Conservation (phyloP, 2,797 vertebrate genomes). For the Chromobotia macracanthus region DNA sequence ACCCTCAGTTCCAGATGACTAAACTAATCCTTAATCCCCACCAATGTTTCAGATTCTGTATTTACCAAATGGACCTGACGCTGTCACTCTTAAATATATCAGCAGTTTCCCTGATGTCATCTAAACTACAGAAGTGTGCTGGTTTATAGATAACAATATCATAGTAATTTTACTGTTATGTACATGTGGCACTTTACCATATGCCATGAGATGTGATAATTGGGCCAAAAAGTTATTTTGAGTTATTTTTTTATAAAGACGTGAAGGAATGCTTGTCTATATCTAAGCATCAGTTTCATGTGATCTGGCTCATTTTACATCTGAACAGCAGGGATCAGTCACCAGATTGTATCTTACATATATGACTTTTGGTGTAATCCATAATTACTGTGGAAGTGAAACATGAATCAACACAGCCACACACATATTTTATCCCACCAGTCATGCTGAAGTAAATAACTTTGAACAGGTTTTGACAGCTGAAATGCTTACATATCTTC, state of each 20-base stretch:
- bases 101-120: constrained; percentile 24
- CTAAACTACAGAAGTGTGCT: background rate
- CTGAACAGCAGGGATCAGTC: constrained; percentile 43
- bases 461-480: constrained; percentile 57
- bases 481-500: constrained; percentile 28
- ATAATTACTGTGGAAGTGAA: constrained; percentile 44
- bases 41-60: constrained; percentile 48
- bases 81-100: constrained; percentile 33
- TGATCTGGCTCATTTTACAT: constrained; percentile 55
- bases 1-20: constrained; percentile 53
- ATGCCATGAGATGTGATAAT: background rate
- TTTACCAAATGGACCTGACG: constrained; percentile 48
- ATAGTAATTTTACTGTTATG: background rate
- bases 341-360: constrained; percentile 46
- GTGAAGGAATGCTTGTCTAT: constrained; percentile 41
- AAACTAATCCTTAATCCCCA: constrained; percentile 54
- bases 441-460: constrained; percentile 48
- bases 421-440: constrained; percentile 41
- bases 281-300: constrained; percentile 53
- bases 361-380: constrained; percentile 45
- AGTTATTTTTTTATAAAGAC: background rate
- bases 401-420: constrained; percentile 38
- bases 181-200: background rate
- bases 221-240: too few species aligned
- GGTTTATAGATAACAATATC: constrained; percentile 11